Evolutionary conservation across 2,113 vertebrate species (phyloP).

Genomic region (Campylomormyrus numenius): DNA sequence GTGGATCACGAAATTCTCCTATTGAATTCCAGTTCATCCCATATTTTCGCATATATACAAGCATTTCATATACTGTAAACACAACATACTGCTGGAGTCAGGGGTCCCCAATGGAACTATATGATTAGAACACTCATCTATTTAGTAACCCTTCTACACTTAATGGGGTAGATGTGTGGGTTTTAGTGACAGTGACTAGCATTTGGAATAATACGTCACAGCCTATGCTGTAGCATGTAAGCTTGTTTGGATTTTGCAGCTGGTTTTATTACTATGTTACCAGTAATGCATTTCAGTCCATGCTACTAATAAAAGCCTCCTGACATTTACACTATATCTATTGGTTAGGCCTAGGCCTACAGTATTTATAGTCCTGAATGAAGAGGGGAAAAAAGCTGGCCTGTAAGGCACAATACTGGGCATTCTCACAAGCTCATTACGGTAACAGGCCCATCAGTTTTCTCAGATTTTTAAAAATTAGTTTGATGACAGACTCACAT

Average conservation of each 20-base stretch:
- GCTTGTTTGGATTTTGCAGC: background rate
- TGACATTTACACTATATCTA: background rate
- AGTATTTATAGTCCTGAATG: background rate
- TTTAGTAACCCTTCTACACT: background rate
- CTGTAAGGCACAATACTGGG: no score
- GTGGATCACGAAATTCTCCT: background rate
- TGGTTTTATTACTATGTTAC: background rate
- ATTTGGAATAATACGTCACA: background rate
- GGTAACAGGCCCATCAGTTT: no score
- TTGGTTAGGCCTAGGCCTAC: background rate
- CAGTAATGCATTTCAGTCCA: background rate
- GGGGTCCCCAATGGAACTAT: background rate
- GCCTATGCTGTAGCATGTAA: background rate
- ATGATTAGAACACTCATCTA: background rate
- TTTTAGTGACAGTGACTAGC: background rate
- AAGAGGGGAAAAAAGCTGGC: no score
- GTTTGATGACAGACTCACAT: background rate
- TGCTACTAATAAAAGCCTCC: background rate
- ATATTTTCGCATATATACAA: background rate
- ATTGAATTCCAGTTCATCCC: background rate
- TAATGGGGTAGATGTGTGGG: background rate
- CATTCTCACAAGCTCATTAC: no score
- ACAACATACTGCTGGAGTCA: background rate
- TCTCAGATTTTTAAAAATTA: background rate
- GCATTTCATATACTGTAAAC: no score